phyloP scores from a whole-genome alignment of 2,888 invertebrate genomes.

The Trissolcus brochymenae region DNA sequence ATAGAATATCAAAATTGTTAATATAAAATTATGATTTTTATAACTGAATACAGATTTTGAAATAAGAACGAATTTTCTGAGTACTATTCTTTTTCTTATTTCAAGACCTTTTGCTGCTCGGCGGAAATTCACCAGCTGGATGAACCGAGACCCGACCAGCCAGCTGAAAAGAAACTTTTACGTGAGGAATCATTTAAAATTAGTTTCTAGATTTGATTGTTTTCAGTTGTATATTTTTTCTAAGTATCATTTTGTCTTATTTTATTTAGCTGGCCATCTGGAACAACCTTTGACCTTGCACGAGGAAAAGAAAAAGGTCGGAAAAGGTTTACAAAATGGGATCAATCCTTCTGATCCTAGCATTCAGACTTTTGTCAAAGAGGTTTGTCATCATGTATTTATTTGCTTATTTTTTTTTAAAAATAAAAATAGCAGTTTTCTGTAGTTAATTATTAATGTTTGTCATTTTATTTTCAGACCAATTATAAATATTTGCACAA shows the following conservation, averaged over 20 bases:
- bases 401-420: not conserved
- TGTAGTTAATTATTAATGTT: slow-evolving; percentile 52
- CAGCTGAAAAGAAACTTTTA: slow-evolving; percentile 71
- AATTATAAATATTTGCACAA: slow-evolving; percentile 73
- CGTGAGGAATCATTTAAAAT: slow-evolving; percentile 62
- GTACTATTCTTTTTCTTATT: too few species aligned
- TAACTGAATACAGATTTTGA: not conserved
- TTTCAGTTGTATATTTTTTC: too few species aligned
- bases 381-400: slow-evolving; percentile 58
- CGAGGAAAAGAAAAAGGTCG: slow-evolving; percentile 72
- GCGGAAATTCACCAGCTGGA: slow-evolving; percentile 72
- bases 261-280: slow-evolving; percentile 69
- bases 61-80: not conserved
- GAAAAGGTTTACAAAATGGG: slow-evolving; percentile 71
- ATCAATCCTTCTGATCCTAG: slow-evolving; percentile 72
- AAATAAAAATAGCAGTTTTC: not conserved
- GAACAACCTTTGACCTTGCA: slow-evolving; percentile 71
- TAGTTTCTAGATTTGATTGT: too few species aligned
- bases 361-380: slow-evolving; percentile 73
- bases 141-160: slow-evolving; percentile 69
- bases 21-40: not conserved
- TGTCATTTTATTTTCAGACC: slow-evolving; percentile 56
- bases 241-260: not conserved
- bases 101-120: slow-evolving; percentile 70
- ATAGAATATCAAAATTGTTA: not conserved